phyloP scores from a whole-genome alignment of 2,113 vertebrate species.

The Aythya baeri region DNA sequence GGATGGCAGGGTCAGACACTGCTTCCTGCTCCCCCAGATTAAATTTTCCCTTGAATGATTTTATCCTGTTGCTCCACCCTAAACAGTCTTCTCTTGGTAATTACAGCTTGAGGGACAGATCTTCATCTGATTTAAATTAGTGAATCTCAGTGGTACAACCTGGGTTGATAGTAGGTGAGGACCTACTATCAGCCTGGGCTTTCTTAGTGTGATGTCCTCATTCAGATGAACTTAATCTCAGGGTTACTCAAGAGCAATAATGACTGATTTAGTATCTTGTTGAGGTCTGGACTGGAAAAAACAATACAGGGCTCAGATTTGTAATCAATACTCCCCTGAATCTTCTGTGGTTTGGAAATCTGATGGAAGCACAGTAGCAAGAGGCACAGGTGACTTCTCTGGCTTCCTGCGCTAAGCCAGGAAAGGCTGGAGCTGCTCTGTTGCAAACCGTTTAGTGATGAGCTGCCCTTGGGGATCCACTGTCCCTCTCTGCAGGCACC shows the following conservation, averaged over 20 bases:
- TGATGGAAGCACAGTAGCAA: background rate
- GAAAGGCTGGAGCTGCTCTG: background rate
- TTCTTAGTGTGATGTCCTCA: background rate
- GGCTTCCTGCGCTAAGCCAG: background rate
- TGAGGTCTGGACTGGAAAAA: slow-evolving; percentile 1
- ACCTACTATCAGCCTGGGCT: background rate
- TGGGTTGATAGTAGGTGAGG: background rate
- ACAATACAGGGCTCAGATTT: background rate
- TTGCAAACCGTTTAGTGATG: background rate
- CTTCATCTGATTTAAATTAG: background rate
- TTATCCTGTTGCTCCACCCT: background rate
- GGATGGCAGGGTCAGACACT: background rate
- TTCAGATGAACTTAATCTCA: background rate
- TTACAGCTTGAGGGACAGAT: slow-evolving; percentile 40
- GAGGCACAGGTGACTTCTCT: background rate
- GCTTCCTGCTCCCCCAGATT: background rate
- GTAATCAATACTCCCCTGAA: background rate
- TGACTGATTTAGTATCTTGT: background rate
- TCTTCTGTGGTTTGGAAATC: background rate
- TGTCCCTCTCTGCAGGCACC: background rate
- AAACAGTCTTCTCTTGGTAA: background rate
- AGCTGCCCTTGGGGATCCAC: background rate
- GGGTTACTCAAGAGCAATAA: slow-evolving; percentile 24
- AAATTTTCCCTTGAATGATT: slow-evolving; percentile 10
- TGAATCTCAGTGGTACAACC: background rate